Evolutionary conservation across 2,113 vertebrate genomes (phyloP), one percentile per base, ranked within the genome.

Genomic region (Gobius niger): DNA sequence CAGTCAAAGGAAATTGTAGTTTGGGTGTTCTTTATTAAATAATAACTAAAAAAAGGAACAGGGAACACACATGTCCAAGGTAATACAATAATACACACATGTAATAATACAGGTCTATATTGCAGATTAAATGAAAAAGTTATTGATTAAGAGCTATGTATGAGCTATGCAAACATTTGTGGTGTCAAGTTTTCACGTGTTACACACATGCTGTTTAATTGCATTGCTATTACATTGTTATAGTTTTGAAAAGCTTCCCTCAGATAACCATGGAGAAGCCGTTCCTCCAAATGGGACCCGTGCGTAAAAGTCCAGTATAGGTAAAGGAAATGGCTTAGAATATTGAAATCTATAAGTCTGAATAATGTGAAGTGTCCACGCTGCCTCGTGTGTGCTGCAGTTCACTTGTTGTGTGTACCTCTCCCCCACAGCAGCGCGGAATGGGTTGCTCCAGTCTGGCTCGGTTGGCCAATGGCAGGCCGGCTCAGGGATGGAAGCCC

Each of bases 381-480:
- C 70, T 60, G 52, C 52, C 19, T 18, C 7, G n/a, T 70, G 44
- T 42, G 11, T 72, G 56, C 50, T 77, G 52, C 64, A 72, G 74
- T 73, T 63, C 63, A 16, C 54, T 65, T 50, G 63, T 50, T 73
- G 71, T 77, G 74, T 56, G 44, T 63, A 75, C 75, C 42, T 72
- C 53, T 82, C 94, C 94, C 93, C 93, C 90, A 74, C 84, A 85
- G 81, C 68, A 56, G 74, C 69, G 76, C 83, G 67, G 90, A 96
- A 95, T 96, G 95, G 95, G 88, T 92, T 94, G 91, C 90, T 94
- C 95, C 95, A 95, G 93, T 87, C 91, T 89, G 90, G 85, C 83
- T 82, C 76, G 75, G 70, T 69, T 81, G 83, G 72, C 96, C 95
- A 96, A 96, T 96, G 91, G 86, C 88, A 81, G 87, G 40, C 60